These are phyloP conservation scores for Mastomys coucha DNA, from an alignment of 2,113 vertebrate species.

Conservation along the genomic window DNA sequence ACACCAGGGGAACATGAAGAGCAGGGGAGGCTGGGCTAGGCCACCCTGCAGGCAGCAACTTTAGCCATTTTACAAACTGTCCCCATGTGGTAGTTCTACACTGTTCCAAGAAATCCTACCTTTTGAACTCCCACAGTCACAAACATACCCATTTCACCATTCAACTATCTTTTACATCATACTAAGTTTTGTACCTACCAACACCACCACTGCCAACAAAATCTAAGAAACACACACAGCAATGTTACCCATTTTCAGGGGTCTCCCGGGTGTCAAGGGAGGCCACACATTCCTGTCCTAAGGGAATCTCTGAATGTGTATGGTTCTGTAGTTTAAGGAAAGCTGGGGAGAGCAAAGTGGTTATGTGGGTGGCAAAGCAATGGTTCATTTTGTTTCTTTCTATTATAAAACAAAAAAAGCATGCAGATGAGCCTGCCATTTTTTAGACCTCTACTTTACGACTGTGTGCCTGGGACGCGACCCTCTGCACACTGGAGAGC, in stretches of 20 bases:
- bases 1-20: not conserved
- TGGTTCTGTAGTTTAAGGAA: not conserved
- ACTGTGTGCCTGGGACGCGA: not conserved
- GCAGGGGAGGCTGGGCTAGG: not conserved
- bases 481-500: not conserved
- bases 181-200: not conserved
- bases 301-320: not conserved
- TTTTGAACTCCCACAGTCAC: not conserved
- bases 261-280: not conserved
- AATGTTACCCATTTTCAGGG: not conserved
- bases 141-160: not conserved
- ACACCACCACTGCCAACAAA: not conserved
- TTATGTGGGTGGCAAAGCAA: not conserved
- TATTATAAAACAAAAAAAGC: not conserved
- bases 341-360: not conserved
- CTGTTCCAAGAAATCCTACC: not conserved
- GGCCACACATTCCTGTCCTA: not conserved
- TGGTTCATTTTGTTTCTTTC: not conserved
- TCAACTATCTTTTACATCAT: not conserved
- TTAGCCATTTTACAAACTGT: not conserved
- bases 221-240: not conserved
- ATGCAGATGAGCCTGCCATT: not conserved
- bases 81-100: not conserved
- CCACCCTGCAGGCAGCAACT: not conserved
- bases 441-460: no score